Evolutionary conservation across 2,113 vertebrate species (phyloP), one percentile per base, ranked within the genome.

Genomic region (Synchiropus splendidus): DNA sequence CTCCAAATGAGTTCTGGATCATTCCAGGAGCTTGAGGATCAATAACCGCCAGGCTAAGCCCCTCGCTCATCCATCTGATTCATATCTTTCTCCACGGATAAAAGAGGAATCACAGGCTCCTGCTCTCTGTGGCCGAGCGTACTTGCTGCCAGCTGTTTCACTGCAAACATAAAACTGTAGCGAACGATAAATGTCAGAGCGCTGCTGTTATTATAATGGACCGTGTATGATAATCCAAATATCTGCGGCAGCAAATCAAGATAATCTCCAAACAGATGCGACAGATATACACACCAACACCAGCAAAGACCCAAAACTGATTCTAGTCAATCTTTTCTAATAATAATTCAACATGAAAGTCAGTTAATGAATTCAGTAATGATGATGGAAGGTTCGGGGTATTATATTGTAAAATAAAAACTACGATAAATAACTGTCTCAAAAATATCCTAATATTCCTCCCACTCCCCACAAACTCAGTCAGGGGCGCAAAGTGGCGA

Each of bases 1-100:
- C 75, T 77, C 72, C 58, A 77, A 80, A 80, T 80, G 77, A 82
- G 70, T 74, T 75, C 69, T 77, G 77, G 67, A 75, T 79, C 79
- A 71, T 72, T 81, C 74, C 55, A 54, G 54, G 58, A 77, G 71
- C 70, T 61, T 50, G 47, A 54, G 64, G 78, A 83, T 83, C 79
- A 63, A 83, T 83, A 83, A 70, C 64, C 33, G 58, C 70, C 71
- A 69, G 64, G 62, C 79, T 81, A 75, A 83, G 82, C 75, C 68
- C 70, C 66, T 69, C 47, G 55, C 68, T 74, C 74, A 75, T 77
- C 74, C 64, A 59, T 80, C 78, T 81, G 81, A 84, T 81, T 75
- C 79, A 75, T 83, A 77, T 77, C 76, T 78, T 44, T 17, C 58
- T 62, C 57, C 45, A 46, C 31, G 56, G 42, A 53, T 58, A 51